phyloP scores from a whole-genome alignment of 2,888 invertebrate species.

The Hirtodrosophila trivittata region DNA sequence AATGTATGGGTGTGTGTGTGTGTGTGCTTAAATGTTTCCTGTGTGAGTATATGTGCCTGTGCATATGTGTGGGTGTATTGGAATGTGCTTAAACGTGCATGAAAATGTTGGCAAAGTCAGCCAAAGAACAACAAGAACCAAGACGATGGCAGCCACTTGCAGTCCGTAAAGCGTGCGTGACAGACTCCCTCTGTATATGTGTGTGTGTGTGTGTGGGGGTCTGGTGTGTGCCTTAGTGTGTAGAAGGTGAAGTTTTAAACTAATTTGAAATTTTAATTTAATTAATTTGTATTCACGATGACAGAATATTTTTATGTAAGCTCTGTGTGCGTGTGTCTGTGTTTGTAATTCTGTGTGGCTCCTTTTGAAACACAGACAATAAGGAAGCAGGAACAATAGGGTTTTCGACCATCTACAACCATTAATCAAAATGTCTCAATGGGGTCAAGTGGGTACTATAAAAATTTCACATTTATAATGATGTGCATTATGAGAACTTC shows the following conservation, averaged over 20 bases:
- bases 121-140: conserved; percentile 22
- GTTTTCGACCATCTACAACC: background rate
- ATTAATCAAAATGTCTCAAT: background rate
- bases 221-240: conserved; percentile 5
- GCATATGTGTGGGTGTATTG: conserved; percentile 25
- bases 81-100: conserved; percentile 67
- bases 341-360: background rate
- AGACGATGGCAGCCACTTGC: conserved; percentile 9
- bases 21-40: conserved; percentile 18
- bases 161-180: conserved; percentile 48
- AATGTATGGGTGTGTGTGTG: conserved; percentile 14
- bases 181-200: conserved; percentile 17
- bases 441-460: background rate
- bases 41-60: conserved; percentile 10
- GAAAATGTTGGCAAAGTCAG: conserved; percentile 49
- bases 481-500: conserved; percentile 1
- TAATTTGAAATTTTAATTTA: conserved; percentile 75
- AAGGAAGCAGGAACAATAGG: background rate
- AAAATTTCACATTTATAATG: background rate
- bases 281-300: conserved; percentile 64
- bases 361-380: background rate
- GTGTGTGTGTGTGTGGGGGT: conserved; percentile 1
- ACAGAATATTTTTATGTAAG: conserved; percentile 5
- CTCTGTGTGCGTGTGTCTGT: conserved; percentile 2
- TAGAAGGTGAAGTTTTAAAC: conserved; percentile 61